phyloP scores from a whole-genome alignment of 1,140 invertebrate species.

The Eupeodes corollae region DNA sequence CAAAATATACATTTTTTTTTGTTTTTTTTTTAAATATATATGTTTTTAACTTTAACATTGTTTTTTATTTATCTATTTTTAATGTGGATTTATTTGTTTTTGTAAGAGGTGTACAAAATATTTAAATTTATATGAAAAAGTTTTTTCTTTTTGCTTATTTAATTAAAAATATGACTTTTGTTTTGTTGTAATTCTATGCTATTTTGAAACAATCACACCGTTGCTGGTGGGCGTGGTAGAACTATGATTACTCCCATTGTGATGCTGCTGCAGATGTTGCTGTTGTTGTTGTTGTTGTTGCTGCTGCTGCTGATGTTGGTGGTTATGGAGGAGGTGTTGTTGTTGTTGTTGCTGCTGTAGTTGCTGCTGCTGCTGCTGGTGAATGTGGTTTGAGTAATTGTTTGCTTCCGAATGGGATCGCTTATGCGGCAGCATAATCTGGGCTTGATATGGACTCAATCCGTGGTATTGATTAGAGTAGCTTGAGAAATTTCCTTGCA shows the following conservation, averaged over 20 bases:
- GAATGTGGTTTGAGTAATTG: neutral
- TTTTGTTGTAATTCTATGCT: constrained; percentile 1
- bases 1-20: no score
- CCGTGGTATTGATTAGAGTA: constrained; percentile 5
- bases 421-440: neutral
- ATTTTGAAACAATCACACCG: neutral
- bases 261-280: neutral
- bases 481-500: no score
- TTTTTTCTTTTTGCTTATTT: no score
- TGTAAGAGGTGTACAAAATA: no score
- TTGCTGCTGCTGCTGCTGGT: neutral
- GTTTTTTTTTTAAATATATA: no score
- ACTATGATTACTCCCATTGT: neutral
- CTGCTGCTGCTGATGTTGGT: neutral
- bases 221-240: constrained; percentile 1
- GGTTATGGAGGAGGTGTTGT: constrained; percentile 1
- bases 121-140: no score
- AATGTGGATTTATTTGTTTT: no score
- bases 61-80: no score
- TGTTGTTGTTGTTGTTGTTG: constrained; percentile 3
- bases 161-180: neutral
- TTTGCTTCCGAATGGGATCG: neutral
- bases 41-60: no score
- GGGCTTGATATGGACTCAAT: constrained; percentile 7
- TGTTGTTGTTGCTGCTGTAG: constrained; percentile 3